Percentiles rank a stretch among this genome's conserved stretches.
phyloP scores from a whole-genome alignment of 1,140 invertebrate genomes.

The Drosophila micromelanica region DNA sequence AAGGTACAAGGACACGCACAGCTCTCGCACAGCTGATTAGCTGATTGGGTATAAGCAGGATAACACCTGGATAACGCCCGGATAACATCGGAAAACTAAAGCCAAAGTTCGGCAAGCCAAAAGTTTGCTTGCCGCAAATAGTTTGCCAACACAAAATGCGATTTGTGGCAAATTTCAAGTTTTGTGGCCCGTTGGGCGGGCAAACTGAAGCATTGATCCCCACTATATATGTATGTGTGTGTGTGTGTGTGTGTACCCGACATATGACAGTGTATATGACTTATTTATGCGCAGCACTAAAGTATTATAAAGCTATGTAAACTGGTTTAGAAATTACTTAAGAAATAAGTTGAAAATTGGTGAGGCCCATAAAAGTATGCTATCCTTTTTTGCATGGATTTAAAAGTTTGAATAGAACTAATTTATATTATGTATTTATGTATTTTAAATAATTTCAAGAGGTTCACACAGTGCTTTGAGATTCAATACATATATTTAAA shows the following conservation, averaged over 20 bases:
- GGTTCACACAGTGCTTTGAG: no score
- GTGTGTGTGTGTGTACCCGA: background rate
- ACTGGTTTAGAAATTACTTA: background rate
- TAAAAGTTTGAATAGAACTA: background rate
- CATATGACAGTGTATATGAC: background rate
- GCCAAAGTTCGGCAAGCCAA: background rate
- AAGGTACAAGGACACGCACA: conserved; percentile 4
- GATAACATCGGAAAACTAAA: background rate
- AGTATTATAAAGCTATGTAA: no score
- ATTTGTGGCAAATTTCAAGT: conserved; percentile 19
- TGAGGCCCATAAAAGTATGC: background rate
- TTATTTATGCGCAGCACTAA: no score
- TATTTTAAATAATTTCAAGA: no score
- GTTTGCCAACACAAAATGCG: conserved; percentile 7
- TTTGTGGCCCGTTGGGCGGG: background rate
- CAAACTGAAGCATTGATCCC: background rate
- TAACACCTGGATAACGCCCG: conserved; percentile 17
- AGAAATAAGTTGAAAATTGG: no score
- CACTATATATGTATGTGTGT: background rate
- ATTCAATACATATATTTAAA: no score
- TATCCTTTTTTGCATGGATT: background rate
- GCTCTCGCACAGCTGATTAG: conserved; percentile 23
- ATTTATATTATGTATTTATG: no score
- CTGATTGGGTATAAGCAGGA: conserved; percentile 36
- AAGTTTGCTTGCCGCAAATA: conserved; percentile 12